Conservation (phyloP, 1,140 invertebrate species). For the Cecropterus lyciades region DNA sequence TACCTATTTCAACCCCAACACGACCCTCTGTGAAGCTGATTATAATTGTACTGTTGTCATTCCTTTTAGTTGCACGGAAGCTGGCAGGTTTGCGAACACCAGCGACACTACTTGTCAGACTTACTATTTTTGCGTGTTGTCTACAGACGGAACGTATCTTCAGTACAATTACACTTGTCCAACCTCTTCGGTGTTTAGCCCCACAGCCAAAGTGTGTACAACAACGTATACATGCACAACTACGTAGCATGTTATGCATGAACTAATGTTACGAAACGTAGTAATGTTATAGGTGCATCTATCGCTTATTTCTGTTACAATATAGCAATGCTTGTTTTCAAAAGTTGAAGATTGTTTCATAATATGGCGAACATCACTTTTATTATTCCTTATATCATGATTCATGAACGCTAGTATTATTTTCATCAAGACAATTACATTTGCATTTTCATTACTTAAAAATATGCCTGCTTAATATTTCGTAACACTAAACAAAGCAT, state of each 20-base stretch:
- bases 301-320: too few species aligned
- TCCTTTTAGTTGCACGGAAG: slow-evolving; percentile 43
- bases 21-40: slow-evolving; percentile 51
- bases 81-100: slow-evolving; percentile 53
- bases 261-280: too few species aligned
- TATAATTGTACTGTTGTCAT: slow-evolving; percentile 43
- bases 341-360: too few species aligned
- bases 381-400: too few species aligned
- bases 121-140: slow-evolving; percentile 55
- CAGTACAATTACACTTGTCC: slow-evolving; percentile 57
- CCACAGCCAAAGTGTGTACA: slow-evolving; percentile 46
- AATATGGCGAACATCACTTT: too few species aligned
- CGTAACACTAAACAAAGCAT: too few species aligned
- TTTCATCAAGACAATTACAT: too few species aligned
- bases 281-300: too few species aligned
- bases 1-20: slow-evolving; percentile 56
- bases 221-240: slow-evolving; percentile 48
- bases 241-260: background rate
- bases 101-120: slow-evolving; percentile 52
- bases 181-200: slow-evolving; percentile 52
- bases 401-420: too few species aligned
- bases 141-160: slow-evolving; percentile 45
- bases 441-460: too few species aligned
- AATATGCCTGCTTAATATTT: too few species aligned
- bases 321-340: too few species aligned